Evolutionary conservation across 2,888 invertebrate species (phyloP).

Genomic region (Drosophila quinaria): DNA sequence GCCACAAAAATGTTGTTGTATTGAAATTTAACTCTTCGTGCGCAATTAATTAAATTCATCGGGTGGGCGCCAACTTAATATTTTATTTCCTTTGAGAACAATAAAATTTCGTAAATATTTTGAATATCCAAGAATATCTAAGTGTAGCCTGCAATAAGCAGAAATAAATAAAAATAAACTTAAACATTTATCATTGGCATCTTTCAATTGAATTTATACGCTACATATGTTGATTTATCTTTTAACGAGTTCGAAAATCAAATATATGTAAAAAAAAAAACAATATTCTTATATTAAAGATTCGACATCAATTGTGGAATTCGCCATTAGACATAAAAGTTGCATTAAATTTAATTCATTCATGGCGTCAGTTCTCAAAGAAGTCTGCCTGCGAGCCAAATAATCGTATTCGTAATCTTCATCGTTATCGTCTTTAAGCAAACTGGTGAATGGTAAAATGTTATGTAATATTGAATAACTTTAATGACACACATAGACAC

Average conservation of each 20-base stretch:
- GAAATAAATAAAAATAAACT: slow-evolving; percentile 46
- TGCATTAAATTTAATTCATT: slow-evolving; percentile 59
- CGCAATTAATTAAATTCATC: slow-evolving; percentile 14
- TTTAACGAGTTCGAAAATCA: slow-evolving; percentile 7
- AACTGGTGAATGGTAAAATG: slow-evolving; percentile 23
- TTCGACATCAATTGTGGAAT: slow-evolving; percentile 13
- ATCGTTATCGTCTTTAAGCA: slow-evolving; percentile 28
- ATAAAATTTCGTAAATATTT: slow-evolving; percentile 54
- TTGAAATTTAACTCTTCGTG: slow-evolving; percentile 2
- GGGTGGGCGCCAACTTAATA: slow-evolving; percentile 35
- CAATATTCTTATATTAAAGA: slow-evolving; percentile 11
- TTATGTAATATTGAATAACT: slow-evolving; percentile 26
- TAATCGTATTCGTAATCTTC: slow-evolving; percentile 18
- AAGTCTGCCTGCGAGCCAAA: slow-evolving; percentile 6
- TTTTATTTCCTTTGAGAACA: slow-evolving; percentile 33
- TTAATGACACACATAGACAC: slow-evolving; percentile 22
- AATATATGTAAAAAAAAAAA: slow-evolving; percentile 5
- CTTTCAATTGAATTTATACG: slow-evolving; percentile 48
- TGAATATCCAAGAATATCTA: slow-evolving; percentile 44
- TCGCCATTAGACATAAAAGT: slow-evolving; percentile 12
- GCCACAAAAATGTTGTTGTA: neutral
- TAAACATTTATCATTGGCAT: slow-evolving; percentile 43
- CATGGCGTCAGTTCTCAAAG: slow-evolving; percentile 17
- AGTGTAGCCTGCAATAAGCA: slow-evolving; percentile 39
- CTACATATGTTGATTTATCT: slow-evolving; percentile 50